A percentile compares a stretch with the other conserved stretches of the same genome.
Evolutionary conservation across 2,113 vertebrate genomes (phyloP).

Genomic region (Garra rufa): DNA sequence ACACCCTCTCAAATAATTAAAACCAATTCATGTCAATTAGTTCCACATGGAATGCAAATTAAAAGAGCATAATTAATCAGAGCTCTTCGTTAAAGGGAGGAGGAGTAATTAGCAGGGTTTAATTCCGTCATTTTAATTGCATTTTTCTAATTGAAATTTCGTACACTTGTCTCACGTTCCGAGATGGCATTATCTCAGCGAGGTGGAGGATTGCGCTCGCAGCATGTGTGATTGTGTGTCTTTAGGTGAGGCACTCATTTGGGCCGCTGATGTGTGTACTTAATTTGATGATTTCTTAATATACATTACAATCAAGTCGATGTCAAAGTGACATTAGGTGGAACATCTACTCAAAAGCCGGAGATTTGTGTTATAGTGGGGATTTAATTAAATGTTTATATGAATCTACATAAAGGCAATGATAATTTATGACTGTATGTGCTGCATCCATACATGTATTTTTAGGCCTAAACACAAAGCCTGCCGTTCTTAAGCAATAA

Average conservation of each 20-base stretch:
- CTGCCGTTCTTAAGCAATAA: conserved; percentile 48
- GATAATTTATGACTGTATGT: background rate
- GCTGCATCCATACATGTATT: background rate
- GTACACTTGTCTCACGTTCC: conserved; percentile 48
- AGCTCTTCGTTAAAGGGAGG: conserved; percentile 45
- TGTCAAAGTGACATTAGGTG: background rate
- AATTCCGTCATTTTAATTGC: conserved; percentile 60
- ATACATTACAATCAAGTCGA: background rate
- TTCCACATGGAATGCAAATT: conserved; percentile 64
- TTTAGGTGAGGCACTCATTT: background rate
- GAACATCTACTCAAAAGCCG: background rate
- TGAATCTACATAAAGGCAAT: background rate
- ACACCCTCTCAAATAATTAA: conserved; percentile 58
- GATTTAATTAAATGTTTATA: conserved; percentile 7
- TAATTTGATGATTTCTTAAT: background rate
- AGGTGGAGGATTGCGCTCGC: background rate
- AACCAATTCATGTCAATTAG: conserved; percentile 63
- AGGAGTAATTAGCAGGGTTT: conserved; percentile 57
- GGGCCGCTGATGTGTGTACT: background rate
- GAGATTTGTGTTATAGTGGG: background rate
- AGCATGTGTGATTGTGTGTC: background rate
- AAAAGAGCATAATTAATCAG: conserved; percentile 62
- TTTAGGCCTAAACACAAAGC: conserved; percentile 14
- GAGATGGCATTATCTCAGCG: conserved; percentile 8
- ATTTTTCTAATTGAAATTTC: conserved; percentile 61